Percentiles rank a stretch among this genome's conserved stretches.
Evolutionary conservation across 2,797 vertebrate genomes (phyloP).

Genomic region (Loriculus beryllinus): DNA sequence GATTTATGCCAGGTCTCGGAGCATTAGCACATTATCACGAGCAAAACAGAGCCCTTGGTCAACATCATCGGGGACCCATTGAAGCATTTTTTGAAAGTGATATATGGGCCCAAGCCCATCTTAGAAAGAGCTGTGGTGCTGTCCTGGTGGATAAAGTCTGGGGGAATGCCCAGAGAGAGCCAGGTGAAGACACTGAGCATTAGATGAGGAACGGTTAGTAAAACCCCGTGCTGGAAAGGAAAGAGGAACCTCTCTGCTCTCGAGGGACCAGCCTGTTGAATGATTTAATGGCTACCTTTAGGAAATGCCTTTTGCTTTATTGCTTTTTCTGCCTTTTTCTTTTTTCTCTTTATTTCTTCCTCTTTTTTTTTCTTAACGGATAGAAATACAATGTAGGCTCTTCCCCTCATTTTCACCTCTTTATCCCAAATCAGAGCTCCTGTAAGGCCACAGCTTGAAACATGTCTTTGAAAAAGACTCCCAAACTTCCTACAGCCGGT

Average conservation of each 20-base stretch:
- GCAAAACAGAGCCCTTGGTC: constrained; percentile 70
- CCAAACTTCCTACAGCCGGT: not conserved
- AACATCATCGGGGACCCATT: constrained; percentile 69
- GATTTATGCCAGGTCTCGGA: constrained; percentile 73
- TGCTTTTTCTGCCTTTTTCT: constrained; percentile 37
- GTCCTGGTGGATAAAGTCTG: constrained; percentile 35
- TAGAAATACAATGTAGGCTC: not conserved
- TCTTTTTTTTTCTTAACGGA: not conserved
- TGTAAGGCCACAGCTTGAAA: not conserved
- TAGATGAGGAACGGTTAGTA: constrained; percentile 66
- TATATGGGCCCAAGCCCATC: constrained; percentile 68
- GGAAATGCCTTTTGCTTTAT: constrained; percentile 81
- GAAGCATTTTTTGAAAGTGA: constrained; percentile 70
- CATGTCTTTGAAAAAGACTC: not conserved
- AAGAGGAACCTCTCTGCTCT: constrained; percentile 67
- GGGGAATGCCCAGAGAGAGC: constrained; percentile 53
- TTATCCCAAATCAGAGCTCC: not conserved
- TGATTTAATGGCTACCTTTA: constrained; percentile 83
- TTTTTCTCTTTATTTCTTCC: not conserved
- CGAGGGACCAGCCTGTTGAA: constrained; percentile 61
- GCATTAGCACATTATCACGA: constrained; percentile 83
- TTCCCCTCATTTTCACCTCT: constrained; percentile 23
- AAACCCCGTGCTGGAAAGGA: constrained; percentile 71
- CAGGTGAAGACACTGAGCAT: constrained; percentile 70
- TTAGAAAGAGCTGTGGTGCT: constrained; percentile 22